Base-by-base conservation (phyloP, 1,140 invertebrate genomes). In the Acromyrmex echinatior region DNA sequence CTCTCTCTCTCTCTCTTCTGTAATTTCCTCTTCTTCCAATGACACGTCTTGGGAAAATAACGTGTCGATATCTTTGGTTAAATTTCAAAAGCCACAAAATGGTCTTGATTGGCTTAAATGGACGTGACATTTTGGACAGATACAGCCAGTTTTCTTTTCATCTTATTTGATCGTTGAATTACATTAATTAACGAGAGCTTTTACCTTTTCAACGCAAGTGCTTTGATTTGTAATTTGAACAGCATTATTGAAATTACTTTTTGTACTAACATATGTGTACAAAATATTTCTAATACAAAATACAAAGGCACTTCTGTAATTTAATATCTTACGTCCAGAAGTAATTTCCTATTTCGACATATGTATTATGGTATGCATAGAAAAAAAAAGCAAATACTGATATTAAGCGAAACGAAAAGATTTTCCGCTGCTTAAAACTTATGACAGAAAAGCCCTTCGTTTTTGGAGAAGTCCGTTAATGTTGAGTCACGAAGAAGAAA, bases 161-260 rank as follows among this genome's bases (percentile, higher is more conserved):
- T 51, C 49, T 81, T 53, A 39, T 62, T 78, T 10, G 70, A 76
- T 28, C 56, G 81, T 87, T 90, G n/a, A 60, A 45, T 45, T 12
- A 7, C 5, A 28, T 45, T 10, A 25, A 77, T 77, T 49, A 77
- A 39, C 51, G 16, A 3, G 16, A 14, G 4, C 1, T 12, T 71
- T 31, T 28, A 71, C 2, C 25, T 18, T 49, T 4, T 53, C 7
- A 71, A 71, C 28, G 16, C 45, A 73, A 31, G 4, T 14, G 0
- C 65, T 58, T 56, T 25, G 45, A 51, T 71, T 53, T n/a, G 3
- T 10, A n/a, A 0, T 56, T 74, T 1, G 28, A 6, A 14, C 10
- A 28, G 18, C 31, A 0, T 71, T 71, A 25, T 28, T 25, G n/a
- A 71, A 49, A 10, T 71, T 51, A n/a, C 21, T 25, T 31, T 25